Base-by-base conservation (phyloP, 2,888 invertebrate species). In the Julus scanicus region DNA sequence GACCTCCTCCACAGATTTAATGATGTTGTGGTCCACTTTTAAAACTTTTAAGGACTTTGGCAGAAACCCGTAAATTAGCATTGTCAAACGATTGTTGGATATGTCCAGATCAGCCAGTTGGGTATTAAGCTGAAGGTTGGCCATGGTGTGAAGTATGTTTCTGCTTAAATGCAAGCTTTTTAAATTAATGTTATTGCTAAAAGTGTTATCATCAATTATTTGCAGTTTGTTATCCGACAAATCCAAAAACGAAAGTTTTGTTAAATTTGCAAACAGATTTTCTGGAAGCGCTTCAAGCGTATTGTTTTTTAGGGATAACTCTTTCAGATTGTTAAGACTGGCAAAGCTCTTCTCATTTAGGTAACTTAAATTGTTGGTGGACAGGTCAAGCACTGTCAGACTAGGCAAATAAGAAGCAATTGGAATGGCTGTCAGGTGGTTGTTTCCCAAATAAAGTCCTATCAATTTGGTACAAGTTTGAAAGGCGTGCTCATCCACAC, bases 11-110 rank as follows among this genome's bases (percentile, higher is more conserved):
- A 88, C 15, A 44, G 49, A 17, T 20, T 20, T 37, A 17, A 88
- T 49, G 0, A 37, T 48, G 44, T 87, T 87, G 80, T 80, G 17
- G 17, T 37, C 71, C 2, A 44, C 80, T 37, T 87, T 83, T 3
- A 87, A 87, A 44, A 48, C 48, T 39, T n/a, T 84, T 13, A 88
- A 29, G 48, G 57, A 71, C 29, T 1, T 37, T n/a, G 88, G 84
- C 17, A 88, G 53, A 11, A 84, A 88, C 9, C 49, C 49, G 37
- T 84, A 84, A 15, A 49, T 11, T 29, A 84, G 17, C 37, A 29
- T 85, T 17, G 39, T 84, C 57, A 88, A 17, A 85, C 8, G 44
- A 84, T 88, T 88, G 84, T 88, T 9, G 20, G 88, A 88, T 13
- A 88, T 11, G 53, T 88, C 88, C 13, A 88, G 20, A 2, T 84